Base-by-base conservation (phyloP, 2,888 invertebrate genomes). In the Hydriomena furcata region DNA sequence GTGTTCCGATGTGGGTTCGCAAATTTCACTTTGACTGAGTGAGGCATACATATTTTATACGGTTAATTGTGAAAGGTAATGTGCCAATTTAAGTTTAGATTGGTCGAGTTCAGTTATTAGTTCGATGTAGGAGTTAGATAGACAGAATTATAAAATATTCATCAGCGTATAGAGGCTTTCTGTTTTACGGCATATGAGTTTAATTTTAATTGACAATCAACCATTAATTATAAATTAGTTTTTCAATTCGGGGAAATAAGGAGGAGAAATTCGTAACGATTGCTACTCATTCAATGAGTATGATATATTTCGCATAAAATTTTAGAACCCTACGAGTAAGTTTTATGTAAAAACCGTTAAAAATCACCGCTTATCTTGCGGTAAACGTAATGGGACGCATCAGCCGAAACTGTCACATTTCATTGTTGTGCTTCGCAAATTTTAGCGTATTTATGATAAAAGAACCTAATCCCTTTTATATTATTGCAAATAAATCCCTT, bases 401-500 rank as follows among this genome's bases (percentile, higher is more conserved):
- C 23, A 40, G 20, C 40, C 40, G 41, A 58, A 56, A 49, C 54
- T 42, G 50, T 56, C 52, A 46, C 56, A 51, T 53, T 62, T 34
- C 63, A 53, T 63, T 61, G 52, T 61, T 52, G 46, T 53, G 38
- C 47, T 52, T 58, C 61, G 65, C 50, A 61, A 70, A 68, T 72
- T 73, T 71, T 69, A 68, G 66, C 68, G 67, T 70, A 68, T 76
- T 76, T 75, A 67, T 68, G 68, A 57, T 77, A 74, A 79, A 66
- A 73, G 71, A 63, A 49, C 58, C 68, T 85, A 85, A 87, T 86
- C 86, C 76, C 79, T 75, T 80, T 84, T 82, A 77, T 76, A 71
- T 63, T 58, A 73, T 71, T 67, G 68, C 79, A 73, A 85, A 84
- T 84, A 78, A 84, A 85, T 85, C 84, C 82, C 79, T 81, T 83